Percentiles rank a stretch among this genome's conserved stretches.
Evolutionary conservation across 2,113 vertebrate species (phyloP).

Genomic region (Zapus hudsonius): DNA sequence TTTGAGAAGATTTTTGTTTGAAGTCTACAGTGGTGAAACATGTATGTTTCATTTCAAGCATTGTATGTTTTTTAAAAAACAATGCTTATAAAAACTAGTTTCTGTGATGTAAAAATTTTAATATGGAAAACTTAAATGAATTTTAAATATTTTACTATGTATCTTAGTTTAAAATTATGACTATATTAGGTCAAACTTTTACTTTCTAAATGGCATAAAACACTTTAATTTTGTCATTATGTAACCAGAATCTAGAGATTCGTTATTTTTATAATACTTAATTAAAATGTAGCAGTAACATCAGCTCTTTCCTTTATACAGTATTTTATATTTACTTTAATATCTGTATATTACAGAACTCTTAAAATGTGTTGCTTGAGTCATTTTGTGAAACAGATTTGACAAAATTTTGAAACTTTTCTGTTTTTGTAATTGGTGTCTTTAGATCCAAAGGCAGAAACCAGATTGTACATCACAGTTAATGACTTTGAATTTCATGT

Average conservation of each 20-base stretch:
- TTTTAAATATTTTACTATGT: slow-evolving; percentile 18
- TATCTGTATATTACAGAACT: not conserved
- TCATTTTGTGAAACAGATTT: slow-evolving; percentile 52
- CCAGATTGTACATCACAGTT: slow-evolving; percentile 95
- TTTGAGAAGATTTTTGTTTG: slow-evolving; percentile 46
- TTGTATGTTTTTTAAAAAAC: not conserved
- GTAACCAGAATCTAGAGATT: slow-evolving; percentile 17
- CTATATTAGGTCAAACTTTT: not conserved
- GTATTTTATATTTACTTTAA: slow-evolving; percentile 45
- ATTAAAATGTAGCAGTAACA: not conserved
- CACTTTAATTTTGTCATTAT: not conserved
- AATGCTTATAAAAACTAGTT: not conserved
- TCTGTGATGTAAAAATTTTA: slow-evolving; percentile 2
- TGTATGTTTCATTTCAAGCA: slow-evolving; percentile 25
- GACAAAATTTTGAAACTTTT: not conserved
- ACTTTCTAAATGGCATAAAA: not conserved
- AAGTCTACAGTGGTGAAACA: not conserved
- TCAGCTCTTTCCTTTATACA: slow-evolving; percentile 37
- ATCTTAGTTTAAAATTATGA: not conserved
- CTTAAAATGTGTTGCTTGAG: slow-evolving; percentile 34
- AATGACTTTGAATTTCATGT: slow-evolving; percentile 99
- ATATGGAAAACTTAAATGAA: slow-evolving; percentile 14
- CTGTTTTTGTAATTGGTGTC: slow-evolving; percentile 38
- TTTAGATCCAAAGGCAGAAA: slow-evolving; percentile 98
- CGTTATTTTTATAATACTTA: not conserved